Percentiles rank a stretch among this genome's conserved stretches.
phyloP scores from a whole-genome alignment of 2,797 vertebrate species.

The Liasis olivaceus region DNA sequence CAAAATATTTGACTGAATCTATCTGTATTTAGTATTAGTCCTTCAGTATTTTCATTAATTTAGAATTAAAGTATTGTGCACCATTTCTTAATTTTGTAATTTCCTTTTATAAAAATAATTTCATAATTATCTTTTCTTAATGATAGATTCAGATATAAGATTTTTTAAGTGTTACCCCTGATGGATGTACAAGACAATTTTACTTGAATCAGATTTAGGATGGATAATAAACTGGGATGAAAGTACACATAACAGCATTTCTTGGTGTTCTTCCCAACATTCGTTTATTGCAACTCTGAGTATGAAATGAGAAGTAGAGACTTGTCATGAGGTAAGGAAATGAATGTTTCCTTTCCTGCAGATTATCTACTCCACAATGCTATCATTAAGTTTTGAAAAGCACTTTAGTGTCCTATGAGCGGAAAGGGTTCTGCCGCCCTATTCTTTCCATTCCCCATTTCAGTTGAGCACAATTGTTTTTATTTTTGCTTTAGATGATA shows the following conservation, averaged over 20 bases:
- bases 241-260: background rate
- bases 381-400: background rate
- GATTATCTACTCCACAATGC: background rate
- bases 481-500: background rate
- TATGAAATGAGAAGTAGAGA: background rate
- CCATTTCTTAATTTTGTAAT: constrained; percentile 72
- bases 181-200: constrained; percentile 75
- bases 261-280: background rate
- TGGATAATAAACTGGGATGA: constrained; percentile 35
- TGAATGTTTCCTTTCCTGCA: background rate
- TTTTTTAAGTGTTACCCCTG: constrained; percentile 73
- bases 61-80: constrained; percentile 31
- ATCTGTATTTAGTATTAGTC: background rate
- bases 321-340: background rate
- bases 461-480: background rate
- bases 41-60: constrained; percentile 46
- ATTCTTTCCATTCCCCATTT: background rate
- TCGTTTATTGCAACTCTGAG: background rate
- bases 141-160: constrained; percentile 67
- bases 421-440: background rate
- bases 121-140: constrained; percentile 60
- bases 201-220: constrained; percentile 65
- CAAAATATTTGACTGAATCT: background rate
- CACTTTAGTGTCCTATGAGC: background rate
- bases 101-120: constrained; percentile 60